Base-by-base conservation (phyloP, 1,140 invertebrate genomes). In the Nasonia vitripennis region DNA sequence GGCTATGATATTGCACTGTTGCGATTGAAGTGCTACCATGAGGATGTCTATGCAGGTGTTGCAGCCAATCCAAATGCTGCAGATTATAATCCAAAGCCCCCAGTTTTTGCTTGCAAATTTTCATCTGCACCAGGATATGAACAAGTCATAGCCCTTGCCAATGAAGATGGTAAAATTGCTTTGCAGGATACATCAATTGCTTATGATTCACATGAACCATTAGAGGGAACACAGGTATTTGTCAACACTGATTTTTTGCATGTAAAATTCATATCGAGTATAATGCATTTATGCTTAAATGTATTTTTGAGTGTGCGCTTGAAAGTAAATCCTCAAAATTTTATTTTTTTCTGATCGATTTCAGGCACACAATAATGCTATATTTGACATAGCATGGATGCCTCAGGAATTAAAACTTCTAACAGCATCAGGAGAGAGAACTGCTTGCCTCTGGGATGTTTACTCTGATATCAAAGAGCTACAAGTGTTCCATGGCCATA, bases 381-480 rank as follows among this genome's bases (percentile, higher is more conserved):
- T 98, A 23, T 98, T 98, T 92, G 98, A 98, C 92, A 88, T 98
- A 71, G 95, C 96, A 10, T 98, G 98, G 97, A 95, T 96, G 92
- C 95, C 96, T 7, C 93, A 94, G 1, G 94, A 96, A 86, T 94
- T 95, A 91, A 96, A 96, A 87, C 94, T 98, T 55, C 95, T 98
- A 6, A 97, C 97, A 73, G 97, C 95, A 2, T 97, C 97, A 79
- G 97, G 97, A 7, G 97, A 98, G 92, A 97, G 98, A 88, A 96
- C 96, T 0, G 95, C 96, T 0, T 93, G 94, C 73, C 91, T 98
- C 0, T 97, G 96, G 95, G 96, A 98, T 91, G 91, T 96, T 4
- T 89, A 92, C 20, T 90, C 90, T 55, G 92, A 93, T 4, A 94
- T 95, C 27, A 90, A 83, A 87, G 88, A 93, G 85, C 87, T 96